phyloP scores from a whole-genome alignment of 2,113 vertebrate genomes.

The Paratilapia polleni region DNA sequence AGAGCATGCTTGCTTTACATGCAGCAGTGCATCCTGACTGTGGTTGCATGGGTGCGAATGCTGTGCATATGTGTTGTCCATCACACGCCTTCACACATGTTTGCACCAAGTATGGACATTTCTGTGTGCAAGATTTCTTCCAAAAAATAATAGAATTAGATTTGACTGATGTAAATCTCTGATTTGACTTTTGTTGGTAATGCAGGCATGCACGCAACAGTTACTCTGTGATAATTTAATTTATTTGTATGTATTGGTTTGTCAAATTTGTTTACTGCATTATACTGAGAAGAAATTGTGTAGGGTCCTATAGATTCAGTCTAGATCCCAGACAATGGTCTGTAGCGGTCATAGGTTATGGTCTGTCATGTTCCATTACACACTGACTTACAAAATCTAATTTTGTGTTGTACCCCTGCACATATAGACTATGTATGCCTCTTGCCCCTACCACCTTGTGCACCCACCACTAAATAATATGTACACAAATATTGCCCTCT shows the following conservation, averaged over 20 bases:
- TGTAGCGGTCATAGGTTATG: constrained; percentile 53
- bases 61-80: constrained; percentile 25
- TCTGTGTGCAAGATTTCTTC: constrained; percentile 43
- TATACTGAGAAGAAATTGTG: constrained; percentile 24
- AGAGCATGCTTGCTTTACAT: constrained; percentile 13
- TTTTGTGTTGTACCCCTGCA: constrained; percentile 42
- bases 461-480: constrained; percentile 57
- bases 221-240: constrained; percentile 29
- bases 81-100: constrained; percentile 24
- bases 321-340: constrained; percentile 40
- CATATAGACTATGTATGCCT: constrained; percentile 47
- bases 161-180: constrained; percentile 35
- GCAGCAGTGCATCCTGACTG: constrained; percentile 11
- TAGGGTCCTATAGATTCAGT: constrained; percentile 38
- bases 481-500: constrained; percentile 55
- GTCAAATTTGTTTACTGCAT: constrained; percentile 17
- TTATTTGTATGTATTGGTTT: constrained; percentile 21
- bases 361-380: constrained; percentile 47
- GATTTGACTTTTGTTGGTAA: constrained; percentile 36
- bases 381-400: constrained; percentile 35
- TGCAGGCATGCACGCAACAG: constrained; percentile 50
- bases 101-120: constrained; percentile 24
- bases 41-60: constrained; percentile 27
- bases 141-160: constrained; percentile 34
- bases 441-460: constrained; percentile 25